A percentile compares a stretch with the other conserved stretches of the same genome.
Evolutionary conservation across 2,113 vertebrate genomes (phyloP).

Genomic region (Paedocypris sp.): DNA sequence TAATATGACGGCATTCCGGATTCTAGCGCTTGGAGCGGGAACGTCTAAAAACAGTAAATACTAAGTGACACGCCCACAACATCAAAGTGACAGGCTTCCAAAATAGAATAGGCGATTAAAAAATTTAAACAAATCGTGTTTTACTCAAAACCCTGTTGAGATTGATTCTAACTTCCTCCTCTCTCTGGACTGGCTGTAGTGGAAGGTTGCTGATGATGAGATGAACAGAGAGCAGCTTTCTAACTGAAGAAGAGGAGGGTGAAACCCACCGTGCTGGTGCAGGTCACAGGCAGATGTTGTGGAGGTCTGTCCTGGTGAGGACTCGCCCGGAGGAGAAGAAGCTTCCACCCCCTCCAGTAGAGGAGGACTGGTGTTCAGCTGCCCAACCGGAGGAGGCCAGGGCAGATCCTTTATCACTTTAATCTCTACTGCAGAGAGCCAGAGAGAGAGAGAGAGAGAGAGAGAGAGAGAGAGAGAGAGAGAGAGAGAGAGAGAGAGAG

Average conservation of each 20-base stretch:
- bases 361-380: constrained; percentile 78
- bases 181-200: no score
- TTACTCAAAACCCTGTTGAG: no score
- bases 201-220: no score
- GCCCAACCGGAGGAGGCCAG: constrained; percentile 93
- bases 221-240: no score
- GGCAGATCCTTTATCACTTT: constrained; percentile 98
- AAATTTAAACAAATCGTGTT: no score
- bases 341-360: constrained; percentile 63
- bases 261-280: constrained; percentile 69
- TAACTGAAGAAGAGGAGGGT: constrained; percentile 31
- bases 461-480: constrained; percentile 10
- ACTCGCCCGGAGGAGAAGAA: constrained; percentile 51
- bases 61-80: no score
- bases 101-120: no score
- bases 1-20: no score
- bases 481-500: not conserved
- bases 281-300: constrained; percentile 49
- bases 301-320: constrained; percentile 52
- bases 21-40: no score
- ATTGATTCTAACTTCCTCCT: no score
- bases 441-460: constrained; percentile 26
- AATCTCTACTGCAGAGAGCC: constrained; percentile 85
- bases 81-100: no score
- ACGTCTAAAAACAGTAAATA: no score